Percentiles rank a stretch among this genome's conserved stretches.
These are phyloP conservation scores for Drosophila phalerata DNA, from an alignment of 2,888 invertebrate genomes.

Conservation along the genomic window DNA sequence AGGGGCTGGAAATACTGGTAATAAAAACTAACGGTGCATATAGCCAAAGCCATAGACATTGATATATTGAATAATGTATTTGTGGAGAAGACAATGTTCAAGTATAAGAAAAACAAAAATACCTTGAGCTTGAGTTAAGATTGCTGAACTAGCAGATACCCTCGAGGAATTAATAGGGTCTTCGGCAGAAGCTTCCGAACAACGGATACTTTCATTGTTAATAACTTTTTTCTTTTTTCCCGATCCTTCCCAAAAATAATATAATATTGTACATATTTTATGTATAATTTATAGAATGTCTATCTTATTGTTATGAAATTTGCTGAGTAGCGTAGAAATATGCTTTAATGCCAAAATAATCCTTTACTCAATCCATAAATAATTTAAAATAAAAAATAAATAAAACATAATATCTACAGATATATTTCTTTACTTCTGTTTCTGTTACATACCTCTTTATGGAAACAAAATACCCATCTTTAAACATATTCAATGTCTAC, in stretches of 20 bases:
- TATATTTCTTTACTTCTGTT: background rate
- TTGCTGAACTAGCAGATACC: background rate
- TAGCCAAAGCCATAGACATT: conserved; percentile 39
- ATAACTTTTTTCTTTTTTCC: background rate
- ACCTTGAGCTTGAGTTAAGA: background rate
- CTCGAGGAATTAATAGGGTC: background rate
- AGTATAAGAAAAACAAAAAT: conserved; percentile 5
- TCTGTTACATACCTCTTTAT: background rate
- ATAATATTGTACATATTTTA: too few species aligned
- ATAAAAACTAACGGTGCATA: conserved; percentile 64
- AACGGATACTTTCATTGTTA: background rate
- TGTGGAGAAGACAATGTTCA: conserved; percentile 11
- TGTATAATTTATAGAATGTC: too few species aligned
- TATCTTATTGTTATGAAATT: background rate
- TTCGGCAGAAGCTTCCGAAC: background rate
- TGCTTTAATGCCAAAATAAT: background rate
- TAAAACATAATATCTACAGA: too few species aligned
- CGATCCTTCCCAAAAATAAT: too few species aligned
- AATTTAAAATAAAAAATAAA: too few species aligned
- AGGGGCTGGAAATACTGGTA: conserved; percentile 18
- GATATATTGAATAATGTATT: conserved; percentile 74
- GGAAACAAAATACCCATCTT: background rate
- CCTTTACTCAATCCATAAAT: too few species aligned
- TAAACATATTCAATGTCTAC: background rate
- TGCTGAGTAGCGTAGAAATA: background rate